phyloP scores from a whole-genome alignment of 1,140 invertebrate species.

The Drosophila yakuba region DNA sequence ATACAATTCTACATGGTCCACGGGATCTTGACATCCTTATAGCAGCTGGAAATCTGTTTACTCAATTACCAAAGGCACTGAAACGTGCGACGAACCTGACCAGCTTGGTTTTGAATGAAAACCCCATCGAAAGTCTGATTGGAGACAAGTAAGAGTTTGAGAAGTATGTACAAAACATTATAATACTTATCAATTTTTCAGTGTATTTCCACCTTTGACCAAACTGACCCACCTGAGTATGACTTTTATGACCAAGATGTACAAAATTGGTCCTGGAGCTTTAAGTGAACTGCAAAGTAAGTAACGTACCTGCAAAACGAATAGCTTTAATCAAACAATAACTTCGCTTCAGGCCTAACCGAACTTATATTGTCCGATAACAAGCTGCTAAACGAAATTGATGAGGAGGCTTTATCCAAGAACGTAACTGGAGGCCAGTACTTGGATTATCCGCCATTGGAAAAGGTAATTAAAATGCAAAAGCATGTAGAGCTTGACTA shows the following conservation, averaged over 20 bases:
- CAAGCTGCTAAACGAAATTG: conserved; percentile 86
- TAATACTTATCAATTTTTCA: conserved; percentile 59
- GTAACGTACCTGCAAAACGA: neutral
- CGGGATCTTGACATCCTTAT: conserved; percentile 88
- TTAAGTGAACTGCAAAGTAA: conserved; percentile 73
- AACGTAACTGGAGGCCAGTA: conserved; percentile 55
- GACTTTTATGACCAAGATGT: conserved; percentile 87
- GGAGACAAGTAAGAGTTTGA: conserved; percentile 74
- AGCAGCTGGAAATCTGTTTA: conserved; percentile 89
- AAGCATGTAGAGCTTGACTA: no score
- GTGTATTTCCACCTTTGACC: conserved; percentile 87
- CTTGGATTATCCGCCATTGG: conserved; percentile 65
- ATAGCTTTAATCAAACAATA: neutral
- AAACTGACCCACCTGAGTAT: conserved; percentile 88
- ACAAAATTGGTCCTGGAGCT: conserved; percentile 85
- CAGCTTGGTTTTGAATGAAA: conserved; percentile 88
- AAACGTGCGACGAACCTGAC: conserved; percentile 86
- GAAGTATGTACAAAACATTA: neutral
- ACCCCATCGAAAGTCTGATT: conserved; percentile 87
- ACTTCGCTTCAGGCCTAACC: conserved; percentile 52
- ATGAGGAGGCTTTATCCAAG: conserved; percentile 86
- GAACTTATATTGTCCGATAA: conserved; percentile 85
- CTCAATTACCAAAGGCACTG: conserved; percentile 87
- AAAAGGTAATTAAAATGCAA: conserved; percentile 56
- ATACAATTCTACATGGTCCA: conserved; percentile 88